Percentiles rank a stretch among this genome's conserved stretches.
Evolutionary conservation across 2,888 invertebrate genomes (phyloP).

Genomic region (Diadromus collaris): DNA sequence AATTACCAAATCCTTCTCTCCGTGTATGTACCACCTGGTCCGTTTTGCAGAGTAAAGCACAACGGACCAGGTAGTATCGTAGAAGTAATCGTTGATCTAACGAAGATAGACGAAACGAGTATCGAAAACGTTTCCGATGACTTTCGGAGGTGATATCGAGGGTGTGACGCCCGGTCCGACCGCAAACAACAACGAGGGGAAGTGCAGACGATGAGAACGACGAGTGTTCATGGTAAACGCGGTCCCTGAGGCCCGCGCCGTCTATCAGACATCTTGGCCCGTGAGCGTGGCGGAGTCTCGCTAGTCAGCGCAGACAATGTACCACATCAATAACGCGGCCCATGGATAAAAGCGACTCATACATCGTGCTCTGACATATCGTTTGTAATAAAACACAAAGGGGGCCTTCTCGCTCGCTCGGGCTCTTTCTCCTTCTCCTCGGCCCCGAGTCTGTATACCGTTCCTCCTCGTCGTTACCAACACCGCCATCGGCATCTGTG

Average conservation of each 20-base stretch:
- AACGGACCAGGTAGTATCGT: too few relatives aligned
- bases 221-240: constrained; percentile 39
- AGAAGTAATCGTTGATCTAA: too few relatives aligned
- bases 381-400: constrained; percentile 80
- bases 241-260: constrained; percentile 61
- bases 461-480: constrained; percentile 29
- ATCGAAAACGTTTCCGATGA: constrained; percentile 3
- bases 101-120: not conserved
- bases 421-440: constrained; percentile 26
- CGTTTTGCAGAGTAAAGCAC: too few relatives aligned
- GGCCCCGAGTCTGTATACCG: constrained; percentile 16
- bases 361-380: constrained; percentile 78
- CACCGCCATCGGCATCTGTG: constrained; percentile 75
- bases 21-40: too few relatives aligned
- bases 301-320: constrained; percentile 78
- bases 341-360: constrained; percentile 78
- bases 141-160: not conserved
- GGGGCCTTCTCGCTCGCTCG: constrained; percentile 63
- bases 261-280: constrained; percentile 73
- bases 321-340: constrained; percentile 78
- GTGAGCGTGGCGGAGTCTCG: constrained; percentile 66
- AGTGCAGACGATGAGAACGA: constrained; percentile 24
- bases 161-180: not conserved
- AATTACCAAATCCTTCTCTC: not conserved
- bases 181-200: constrained; percentile 8